Evolutionary conservation across 1,140 invertebrate species (phyloP), one percentile per base, ranked within the genome.

Genomic region (Hermetia illucens): DNA sequence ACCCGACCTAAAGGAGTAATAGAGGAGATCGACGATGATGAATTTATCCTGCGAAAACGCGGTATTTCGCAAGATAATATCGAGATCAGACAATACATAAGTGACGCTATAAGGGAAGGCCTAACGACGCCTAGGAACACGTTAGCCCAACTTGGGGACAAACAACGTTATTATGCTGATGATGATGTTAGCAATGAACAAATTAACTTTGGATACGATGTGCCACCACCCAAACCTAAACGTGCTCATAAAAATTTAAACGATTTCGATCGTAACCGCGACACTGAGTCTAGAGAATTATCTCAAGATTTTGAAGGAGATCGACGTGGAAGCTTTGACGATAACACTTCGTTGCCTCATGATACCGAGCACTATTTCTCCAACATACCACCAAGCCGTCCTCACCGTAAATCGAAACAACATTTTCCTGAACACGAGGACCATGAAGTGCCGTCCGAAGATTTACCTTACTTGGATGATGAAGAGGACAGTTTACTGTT

Each of bases 21-120:
- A 42, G 82, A 87, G 58, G 80, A 86, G 62, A 82, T 86, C 39
- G 75, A 86, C 50, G 82, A 83, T 3, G 83, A 89, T 53, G 82
- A 87, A 62, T 87, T 86, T 62, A 87, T 86, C 55, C 62, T 87
- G 31, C 66, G 82, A 37, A 75, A 78, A 50, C 75, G 77, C 47
- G 82, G 80, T 24, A 76, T 86, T 43, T 84, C 81, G 41, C 75
- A 82, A 44, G 82, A 83, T 53, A 79, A 86, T 57, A 79, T 83
- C 49, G 73, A 81, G 54, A 66, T 83, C 20, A 75, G 77, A 29
- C 70, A 75, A 51, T 82, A 82, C 43, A 68, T 86, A 31, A 77
- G 75, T 29, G 71, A 72, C 34, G 82, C 86, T 61, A 82, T 87
- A 43, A 67, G 79, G 43, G 79, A 84, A 54, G 80, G 79, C 30